These are phyloP conservation scores for Nomada fucata DNA, from an alignment of 2,888 invertebrate genomes.

Conservation along the genomic window DNA sequence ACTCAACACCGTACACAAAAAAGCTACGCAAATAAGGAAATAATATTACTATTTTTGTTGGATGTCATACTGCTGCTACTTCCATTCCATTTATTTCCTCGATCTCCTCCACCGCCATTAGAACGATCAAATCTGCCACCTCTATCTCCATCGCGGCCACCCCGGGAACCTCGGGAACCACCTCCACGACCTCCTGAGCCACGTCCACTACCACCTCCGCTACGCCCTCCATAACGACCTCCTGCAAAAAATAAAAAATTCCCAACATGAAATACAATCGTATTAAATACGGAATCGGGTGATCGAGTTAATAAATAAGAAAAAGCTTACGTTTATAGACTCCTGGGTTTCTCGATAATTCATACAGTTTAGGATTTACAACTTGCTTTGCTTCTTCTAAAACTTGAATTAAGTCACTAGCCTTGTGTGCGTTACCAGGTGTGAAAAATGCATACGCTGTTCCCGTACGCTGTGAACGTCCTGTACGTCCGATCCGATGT, in stretches of 20 bases:
- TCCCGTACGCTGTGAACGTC: slow-evolving; percentile 95
- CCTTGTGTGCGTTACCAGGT: slow-evolving; percentile 94
- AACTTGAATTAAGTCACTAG: slow-evolving; percentile 95
- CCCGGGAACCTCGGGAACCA: slow-evolving; percentile 72
- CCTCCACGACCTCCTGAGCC: slow-evolving; percentile 75
- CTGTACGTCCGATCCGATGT: slow-evolving; percentile 98
- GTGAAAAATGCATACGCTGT: slow-evolving; percentile 99
- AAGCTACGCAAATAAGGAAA: background rate
- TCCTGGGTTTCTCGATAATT: slow-evolving; percentile 86
- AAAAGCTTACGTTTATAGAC: slow-evolving; percentile 79
- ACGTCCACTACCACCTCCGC: slow-evolving; percentile 73
- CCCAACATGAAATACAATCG: background rate
- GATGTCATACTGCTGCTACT: slow-evolving; percentile 70
- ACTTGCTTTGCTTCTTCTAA: slow-evolving; percentile 97
- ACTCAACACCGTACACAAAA: background rate
- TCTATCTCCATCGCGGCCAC: slow-evolving; percentile 79
- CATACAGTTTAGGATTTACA: slow-evolving; percentile 94
- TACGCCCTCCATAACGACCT: slow-evolving; percentile 79
- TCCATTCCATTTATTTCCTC: slow-evolving; percentile 78
- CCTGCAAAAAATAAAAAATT: slow-evolving; percentile 63
- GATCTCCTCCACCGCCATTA: slow-evolving; percentile 73
- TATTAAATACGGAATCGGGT: background rate
- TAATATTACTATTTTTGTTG: slow-evolving; percentile 36
- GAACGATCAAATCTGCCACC: slow-evolving; percentile 78
- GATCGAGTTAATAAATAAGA: background rate